Percentiles rank a stretch among this genome's conserved stretches.
phyloP scores from a whole-genome alignment of 2,797 vertebrate genomes.

The Characodon lateralis region DNA sequence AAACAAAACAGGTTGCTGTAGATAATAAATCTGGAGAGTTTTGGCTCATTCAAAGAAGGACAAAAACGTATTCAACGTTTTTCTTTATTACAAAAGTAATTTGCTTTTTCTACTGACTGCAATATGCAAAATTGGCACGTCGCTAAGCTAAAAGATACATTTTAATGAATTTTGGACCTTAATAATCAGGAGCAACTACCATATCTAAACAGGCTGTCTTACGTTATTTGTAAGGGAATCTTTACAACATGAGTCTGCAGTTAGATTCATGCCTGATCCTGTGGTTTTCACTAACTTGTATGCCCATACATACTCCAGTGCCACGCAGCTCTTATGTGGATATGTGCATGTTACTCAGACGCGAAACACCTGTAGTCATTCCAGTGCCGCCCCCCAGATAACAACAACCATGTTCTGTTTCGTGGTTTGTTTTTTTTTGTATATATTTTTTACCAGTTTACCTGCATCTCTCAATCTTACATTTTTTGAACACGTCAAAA shows the following conservation, averaged over 20 bases:
- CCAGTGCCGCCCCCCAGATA: constrained; percentile 58
- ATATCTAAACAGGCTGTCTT: not conserved
- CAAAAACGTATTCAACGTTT: not conserved
- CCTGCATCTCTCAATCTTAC: constrained; percentile 62
- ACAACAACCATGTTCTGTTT: constrained; percentile 67
- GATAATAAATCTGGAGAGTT: constrained; percentile 1
- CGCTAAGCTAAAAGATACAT: not conserved
- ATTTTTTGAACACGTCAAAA: constrained; percentile 71
- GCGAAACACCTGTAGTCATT: constrained; percentile 70
- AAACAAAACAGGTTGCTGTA: not conserved
- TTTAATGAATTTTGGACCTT: not conserved
- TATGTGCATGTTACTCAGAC: constrained; percentile 40
- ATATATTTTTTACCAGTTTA: constrained; percentile 21
- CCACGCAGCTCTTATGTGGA: constrained; percentile 13
- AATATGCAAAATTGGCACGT: not conserved
- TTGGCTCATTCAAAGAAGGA: not conserved
- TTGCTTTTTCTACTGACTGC: not conserved
- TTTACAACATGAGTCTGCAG: constrained; percentile 7
- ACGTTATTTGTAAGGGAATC: not conserved
- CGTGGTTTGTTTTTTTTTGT: constrained; percentile 27
- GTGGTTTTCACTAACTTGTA: not conserved
- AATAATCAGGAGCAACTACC: not conserved
- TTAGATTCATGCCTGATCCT: not conserved
- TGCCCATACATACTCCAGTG: not conserved
- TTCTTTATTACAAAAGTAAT: not conserved